A percentile compares a stretch with the other conserved stretches of the same genome.
Conservation (phyloP, 2,888 invertebrate genomes). For the Aproaerema taeniolella region DNA sequence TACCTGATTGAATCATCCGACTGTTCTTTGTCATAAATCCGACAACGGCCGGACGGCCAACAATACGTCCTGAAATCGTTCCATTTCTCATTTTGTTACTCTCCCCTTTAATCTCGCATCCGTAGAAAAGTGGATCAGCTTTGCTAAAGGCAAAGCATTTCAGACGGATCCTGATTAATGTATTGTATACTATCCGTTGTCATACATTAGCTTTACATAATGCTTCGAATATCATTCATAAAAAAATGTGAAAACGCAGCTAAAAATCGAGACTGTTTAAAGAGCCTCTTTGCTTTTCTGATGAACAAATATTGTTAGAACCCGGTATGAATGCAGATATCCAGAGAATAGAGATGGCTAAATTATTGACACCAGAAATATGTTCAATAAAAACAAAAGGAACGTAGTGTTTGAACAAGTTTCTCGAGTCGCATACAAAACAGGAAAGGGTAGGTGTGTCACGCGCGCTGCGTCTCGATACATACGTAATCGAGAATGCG, state of each 20-base stretch:
- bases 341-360: slow-evolving; percentile 6
- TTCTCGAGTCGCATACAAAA: slow-evolving; percentile 29
- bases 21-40: slow-evolving; percentile 77
- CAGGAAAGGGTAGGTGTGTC: slow-evolving; percentile 18
- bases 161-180: slow-evolving; percentile 69
- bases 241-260: too few species aligned
- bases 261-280: neutral
- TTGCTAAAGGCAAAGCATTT: slow-evolving; percentile 71
- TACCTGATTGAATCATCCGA: slow-evolving; percentile 75
- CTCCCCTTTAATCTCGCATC: slow-evolving; percentile 76
- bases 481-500: slow-evolving; percentile 28
- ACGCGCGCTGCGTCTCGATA: slow-evolving; percentile 24
- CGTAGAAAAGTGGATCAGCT: slow-evolving; percentile 75
- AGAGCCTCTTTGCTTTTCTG: neutral
- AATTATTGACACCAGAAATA: slow-evolving; percentile 24
- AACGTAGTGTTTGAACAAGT: slow-evolving; percentile 28
- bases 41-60: slow-evolving; percentile 70
- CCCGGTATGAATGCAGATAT: neutral
- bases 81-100: slow-evolving; percentile 77
- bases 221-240: too few species aligned
- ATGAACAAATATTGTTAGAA: neutral
- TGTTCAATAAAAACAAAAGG: slow-evolving; percentile 26
- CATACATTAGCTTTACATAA: slow-evolving; percentile 3
- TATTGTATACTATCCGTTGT: slow-evolving; percentile 36
- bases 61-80: slow-evolving; percentile 76